Conservation (phyloP, 2,797 vertebrate genomes). For the Tragelaphus eurycerus region DNA sequence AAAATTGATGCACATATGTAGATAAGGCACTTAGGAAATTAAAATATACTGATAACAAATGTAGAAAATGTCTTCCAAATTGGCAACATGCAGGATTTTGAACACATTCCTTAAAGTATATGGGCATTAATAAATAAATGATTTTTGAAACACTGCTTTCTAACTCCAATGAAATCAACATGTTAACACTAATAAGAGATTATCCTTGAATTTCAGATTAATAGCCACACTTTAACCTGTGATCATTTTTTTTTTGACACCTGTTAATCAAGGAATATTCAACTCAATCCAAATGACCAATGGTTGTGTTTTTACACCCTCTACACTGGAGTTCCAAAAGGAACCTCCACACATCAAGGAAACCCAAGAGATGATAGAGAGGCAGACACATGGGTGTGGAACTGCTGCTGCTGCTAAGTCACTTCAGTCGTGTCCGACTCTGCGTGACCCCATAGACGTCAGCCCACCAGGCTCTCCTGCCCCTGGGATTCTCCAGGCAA, state of each 20-base stretch:
- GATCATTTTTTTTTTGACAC: neutral
- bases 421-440: too few relatives aligned
- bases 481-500: too few relatives aligned
- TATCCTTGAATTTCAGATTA: neutral
- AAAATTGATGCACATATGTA: constrained; percentile 13
- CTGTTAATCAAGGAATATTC: constrained; percentile 3
- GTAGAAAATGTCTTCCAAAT: neutral
- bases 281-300: neutral
- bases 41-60: neutral
- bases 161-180: neutral
- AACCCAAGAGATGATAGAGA: neutral
- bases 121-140: neutral
- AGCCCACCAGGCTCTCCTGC: too few relatives aligned
- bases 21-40: constrained; percentile 35
- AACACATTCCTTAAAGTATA: constrained; percentile 13
- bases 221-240: neutral
- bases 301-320: neutral
- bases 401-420: neutral
- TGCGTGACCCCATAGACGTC: too few relatives aligned
- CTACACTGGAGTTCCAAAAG: neutral
- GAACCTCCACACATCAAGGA: neutral
- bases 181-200: neutral
- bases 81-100: neutral
- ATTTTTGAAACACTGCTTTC: constrained; percentile 24
- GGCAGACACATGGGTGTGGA: neutral